Conservation (phyloP, 2,113 vertebrate genomes). For the Tetrao urogallus region DNA sequence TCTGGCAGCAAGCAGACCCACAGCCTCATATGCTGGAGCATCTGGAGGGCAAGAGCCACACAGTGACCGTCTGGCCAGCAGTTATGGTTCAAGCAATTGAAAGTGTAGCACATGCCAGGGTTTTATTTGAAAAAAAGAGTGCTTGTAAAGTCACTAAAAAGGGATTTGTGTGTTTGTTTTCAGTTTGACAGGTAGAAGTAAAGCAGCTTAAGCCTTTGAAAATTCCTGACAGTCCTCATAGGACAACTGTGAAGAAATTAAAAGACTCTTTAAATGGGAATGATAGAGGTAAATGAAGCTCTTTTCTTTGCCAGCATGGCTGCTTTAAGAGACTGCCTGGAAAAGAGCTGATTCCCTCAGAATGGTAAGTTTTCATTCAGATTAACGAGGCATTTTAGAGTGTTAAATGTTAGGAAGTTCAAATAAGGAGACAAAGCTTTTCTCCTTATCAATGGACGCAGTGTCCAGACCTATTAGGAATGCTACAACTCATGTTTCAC, state of each 20-base stretch:
- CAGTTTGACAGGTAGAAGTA: constrained; percentile 14
- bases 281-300: not conserved
- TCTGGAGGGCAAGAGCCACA: not conserved
- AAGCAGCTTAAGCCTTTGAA: not conserved
- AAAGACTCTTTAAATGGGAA: not conserved
- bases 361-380: not conserved
- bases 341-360: not conserved
- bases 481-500: not conserved
- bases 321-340: not conserved
- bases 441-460: not conserved
- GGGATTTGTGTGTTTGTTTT: not conserved
- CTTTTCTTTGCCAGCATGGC: not conserved
- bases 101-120: not conserved
- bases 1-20: not conserved
- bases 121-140: not conserved
- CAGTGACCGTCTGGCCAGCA: not conserved
- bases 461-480: not conserved
- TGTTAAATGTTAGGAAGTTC: not conserved
- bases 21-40: not conserved
- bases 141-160: not conserved
- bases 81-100: not conserved
- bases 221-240: not conserved
- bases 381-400: not conserved
- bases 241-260: not conserved
- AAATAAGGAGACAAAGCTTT: not conserved